These are phyloP conservation scores for Iguana delicatissima DNA, from an alignment of 2,797 vertebrate genomes.

Conservation along the genomic window DNA sequence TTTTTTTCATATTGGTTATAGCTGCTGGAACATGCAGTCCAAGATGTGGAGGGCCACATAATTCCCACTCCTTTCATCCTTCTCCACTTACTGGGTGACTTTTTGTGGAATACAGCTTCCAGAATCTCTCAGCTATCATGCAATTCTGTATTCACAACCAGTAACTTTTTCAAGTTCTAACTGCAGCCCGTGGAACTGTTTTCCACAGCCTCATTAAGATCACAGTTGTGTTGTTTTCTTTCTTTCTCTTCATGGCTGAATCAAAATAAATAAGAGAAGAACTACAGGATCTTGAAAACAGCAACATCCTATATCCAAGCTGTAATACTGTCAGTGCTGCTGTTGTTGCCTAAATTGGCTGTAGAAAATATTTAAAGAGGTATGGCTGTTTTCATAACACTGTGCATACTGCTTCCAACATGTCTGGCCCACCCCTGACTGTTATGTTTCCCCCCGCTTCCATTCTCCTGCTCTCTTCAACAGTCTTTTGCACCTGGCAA, in stretches of 20 bases:
- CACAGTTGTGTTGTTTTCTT: neutral
- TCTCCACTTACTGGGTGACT: neutral
- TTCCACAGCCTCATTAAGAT: neutral
- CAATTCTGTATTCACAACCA: neutral
- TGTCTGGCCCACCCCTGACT: neutral
- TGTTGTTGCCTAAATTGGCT: slow-evolving; percentile 23
- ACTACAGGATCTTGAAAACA: neutral
- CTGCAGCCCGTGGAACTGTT: slow-evolving; percentile 9
- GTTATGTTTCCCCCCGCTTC: neutral
- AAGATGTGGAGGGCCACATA: neutral
- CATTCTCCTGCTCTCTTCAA: neutral
- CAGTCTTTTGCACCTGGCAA: slow-evolving; percentile 48
- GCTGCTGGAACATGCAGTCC: no score
- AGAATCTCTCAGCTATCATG: neutral
- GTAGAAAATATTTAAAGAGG: neutral
- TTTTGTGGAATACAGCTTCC: neutral
- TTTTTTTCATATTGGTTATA: no score
- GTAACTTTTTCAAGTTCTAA: neutral
- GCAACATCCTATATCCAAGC: slow-evolving; percentile 9
- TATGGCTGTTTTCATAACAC: neutral
- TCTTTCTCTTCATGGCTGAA: neutral
- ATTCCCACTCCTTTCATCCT: neutral
- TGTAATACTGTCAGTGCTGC: slow-evolving; percentile 29
- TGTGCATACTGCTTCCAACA: slow-evolving; percentile 19
- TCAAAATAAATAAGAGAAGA: neutral